Conservation (phyloP, 1,140 invertebrate genomes). For the Psix sp. region DNA sequence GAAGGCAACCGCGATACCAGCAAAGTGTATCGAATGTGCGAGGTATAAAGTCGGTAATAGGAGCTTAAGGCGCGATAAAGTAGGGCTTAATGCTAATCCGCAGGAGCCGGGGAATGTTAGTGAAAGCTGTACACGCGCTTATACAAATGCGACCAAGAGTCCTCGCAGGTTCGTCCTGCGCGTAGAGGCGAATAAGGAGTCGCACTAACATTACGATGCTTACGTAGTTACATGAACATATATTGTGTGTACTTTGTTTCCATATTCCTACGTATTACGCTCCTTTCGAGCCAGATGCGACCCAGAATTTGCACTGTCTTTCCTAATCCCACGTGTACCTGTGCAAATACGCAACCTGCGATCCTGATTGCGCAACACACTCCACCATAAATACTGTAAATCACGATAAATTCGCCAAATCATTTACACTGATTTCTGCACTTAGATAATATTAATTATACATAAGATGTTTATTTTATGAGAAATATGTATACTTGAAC, state of each 20-base stretch:
- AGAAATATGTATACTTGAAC: no score
- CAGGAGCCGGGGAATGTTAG: constrained; percentile 43
- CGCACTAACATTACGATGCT: constrained; percentile 12
- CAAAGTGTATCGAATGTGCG: constrained; percentile 55
- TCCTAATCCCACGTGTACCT: constrained; percentile 51
- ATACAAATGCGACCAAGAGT: constrained; percentile 30
- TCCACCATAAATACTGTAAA: constrained; percentile 25
- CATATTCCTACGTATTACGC: constrained; percentile 65
- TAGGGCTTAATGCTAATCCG: constrained; percentile 67
- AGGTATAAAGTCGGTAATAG: constrained; percentile 58
- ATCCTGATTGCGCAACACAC: constrained; percentile 26
- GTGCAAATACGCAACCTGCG: constrained; percentile 30
- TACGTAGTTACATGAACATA: constrained; percentile 22
- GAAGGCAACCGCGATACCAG: constrained; percentile 13
- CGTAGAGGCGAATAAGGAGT: constrained; percentile 23
- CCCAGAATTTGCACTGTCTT: constrained; percentile 49
- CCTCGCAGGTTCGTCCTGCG: constrained; percentile 38
- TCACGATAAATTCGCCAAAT: no score
- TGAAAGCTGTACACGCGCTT: constrained; percentile 42
- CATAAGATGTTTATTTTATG: no score
- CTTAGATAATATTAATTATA: no score
- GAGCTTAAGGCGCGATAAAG: constrained; percentile 68
- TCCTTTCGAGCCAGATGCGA: constrained; percentile 66
- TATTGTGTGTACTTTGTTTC: constrained; percentile 51
- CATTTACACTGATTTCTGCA: no score